Evolutionary conservation across 2,888 invertebrate genomes (phyloP).

Genomic region (Drosophila borborema): DNA sequence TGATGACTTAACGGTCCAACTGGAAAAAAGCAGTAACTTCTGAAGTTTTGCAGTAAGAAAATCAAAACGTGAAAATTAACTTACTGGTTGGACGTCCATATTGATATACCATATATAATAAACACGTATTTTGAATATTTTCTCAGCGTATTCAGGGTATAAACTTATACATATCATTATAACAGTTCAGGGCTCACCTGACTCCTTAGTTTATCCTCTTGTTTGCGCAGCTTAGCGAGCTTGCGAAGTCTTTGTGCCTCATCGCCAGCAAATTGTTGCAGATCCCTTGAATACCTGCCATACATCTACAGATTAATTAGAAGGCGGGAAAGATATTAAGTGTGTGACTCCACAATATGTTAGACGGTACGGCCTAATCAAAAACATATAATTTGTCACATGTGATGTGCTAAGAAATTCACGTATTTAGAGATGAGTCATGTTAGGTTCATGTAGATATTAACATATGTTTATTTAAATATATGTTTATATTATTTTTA

Average conservation of each 20-base stretch:
- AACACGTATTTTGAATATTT: background rate
- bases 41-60: background rate
- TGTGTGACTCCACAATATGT: constrained; percentile 9
- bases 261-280: constrained; percentile 96
- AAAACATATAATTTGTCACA: constrained; percentile 35
- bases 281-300: constrained; percentile 90
- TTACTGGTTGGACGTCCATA: background rate
- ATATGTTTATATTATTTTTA: background rate
- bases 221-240: constrained; percentile 89
- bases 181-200: constrained; percentile 86
- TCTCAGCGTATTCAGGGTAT: background rate
- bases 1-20: background rate
- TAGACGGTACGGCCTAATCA: constrained; percentile 17
- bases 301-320: constrained; percentile 82
- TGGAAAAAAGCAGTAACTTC: background rate
- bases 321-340: background rate
- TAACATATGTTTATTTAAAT: background rate
- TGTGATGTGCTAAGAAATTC: constrained; percentile 48
- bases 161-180: background rate
- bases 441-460: constrained; percentile 2
- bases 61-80: background rate
- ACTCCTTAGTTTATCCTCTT: constrained; percentile 89
- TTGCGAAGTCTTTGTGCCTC: constrained; percentile 93
- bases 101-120: background rate
- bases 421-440: constrained; percentile 38